Evolutionary conservation across 1,140 invertebrate genomes (phyloP), one percentile per base, ranked within the genome.

Genomic region (Drosophila sulfurigaster): DNA sequence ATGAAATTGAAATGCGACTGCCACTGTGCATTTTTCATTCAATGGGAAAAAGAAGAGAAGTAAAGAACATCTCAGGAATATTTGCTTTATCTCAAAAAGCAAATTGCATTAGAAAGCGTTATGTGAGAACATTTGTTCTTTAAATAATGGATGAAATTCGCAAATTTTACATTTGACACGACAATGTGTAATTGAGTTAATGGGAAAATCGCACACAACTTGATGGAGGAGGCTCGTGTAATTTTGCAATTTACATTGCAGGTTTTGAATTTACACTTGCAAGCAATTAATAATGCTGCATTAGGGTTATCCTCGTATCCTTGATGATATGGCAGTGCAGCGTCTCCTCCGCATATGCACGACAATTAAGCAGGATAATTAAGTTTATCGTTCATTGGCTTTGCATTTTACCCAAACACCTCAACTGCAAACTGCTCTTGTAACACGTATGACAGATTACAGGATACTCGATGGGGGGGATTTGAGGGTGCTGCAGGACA

Each of bases 281-380:
- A 88, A 81, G 88, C 88, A 91, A 91, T 91, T 91, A 91, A 91
- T 91, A 91, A 91, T 91, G 75, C 81, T 81, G 88, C 88, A 91
- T 91, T 91, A 91, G 83, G 83, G 82, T 67, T 82, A 91, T 87
- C 87, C 87, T 78, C 38, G 54, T 13, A 25, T 8, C 28, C 38
- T 54, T 43, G 16, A 54, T 32, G 15, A 68, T 52, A 79, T 64
- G 56, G 35, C 6, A 10, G 59, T 54, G 46, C 11, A 45, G 38
- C 25, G 4, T 41, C 45, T 52, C 20, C 45, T 52, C 20, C 46
- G 49, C 64, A 67, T 41, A 65, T 66, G 60, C 66, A 72, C 71
- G 54, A 86, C 86, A 90, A 90, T 90, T 90, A 91, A 81, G 80
- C 71, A 72, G 80, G 82, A 91, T 91, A 91, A 91, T 91, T 91